Base-by-base conservation (phyloP, 2,888 invertebrate species). In the Charanyca ferruginea region DNA sequence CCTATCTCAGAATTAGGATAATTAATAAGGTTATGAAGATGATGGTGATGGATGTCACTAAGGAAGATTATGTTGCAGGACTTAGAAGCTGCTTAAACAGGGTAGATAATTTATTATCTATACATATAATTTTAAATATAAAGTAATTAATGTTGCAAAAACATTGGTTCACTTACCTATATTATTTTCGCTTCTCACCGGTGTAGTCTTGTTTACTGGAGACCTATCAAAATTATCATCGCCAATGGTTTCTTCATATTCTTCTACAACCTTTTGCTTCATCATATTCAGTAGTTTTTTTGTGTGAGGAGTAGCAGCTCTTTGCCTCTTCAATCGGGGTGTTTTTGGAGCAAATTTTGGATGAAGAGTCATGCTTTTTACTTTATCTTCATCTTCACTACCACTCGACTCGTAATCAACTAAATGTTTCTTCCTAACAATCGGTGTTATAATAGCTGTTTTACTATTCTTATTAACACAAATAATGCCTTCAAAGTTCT, bases 381-480 rank as follows among this genome's bases (percentile, higher is more conserved):
- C 59, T 13, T 84, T 80, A 7, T 62, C 58, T 44, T 91, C 89
- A 22, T 78, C 81, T 57, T 94, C 94, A 53, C 86, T 89, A 13
- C 90, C 94, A 80, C 93, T 95, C 0, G 87, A 91, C 55, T 93
- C 94, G 49, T 95, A 95, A 86, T 95, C 95, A 1, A 95, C 95
- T 45, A 95, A 66, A 83, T 90, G 68, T 52, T 90, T 90, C 32
- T 88, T 91, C 66, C 93, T 88, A 0, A 94, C 80, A 7, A 93
- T 82, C 1, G 95, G 95, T 45, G 95, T 95, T 62, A 95, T 93
- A 0, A 95, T 82, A 42, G 95, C 95, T 2, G 94, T 95, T 82
- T 89, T 94, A 61, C 85, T 90, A 7, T 69, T 80, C 73, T 91
- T 94, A 72, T 91, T 90, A 20, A 93, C 85, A 5, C 88, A 88